Evolutionary conservation across 1,140 invertebrate species (phyloP).

Genomic region (Leptinotarsa lineolata): DNA sequence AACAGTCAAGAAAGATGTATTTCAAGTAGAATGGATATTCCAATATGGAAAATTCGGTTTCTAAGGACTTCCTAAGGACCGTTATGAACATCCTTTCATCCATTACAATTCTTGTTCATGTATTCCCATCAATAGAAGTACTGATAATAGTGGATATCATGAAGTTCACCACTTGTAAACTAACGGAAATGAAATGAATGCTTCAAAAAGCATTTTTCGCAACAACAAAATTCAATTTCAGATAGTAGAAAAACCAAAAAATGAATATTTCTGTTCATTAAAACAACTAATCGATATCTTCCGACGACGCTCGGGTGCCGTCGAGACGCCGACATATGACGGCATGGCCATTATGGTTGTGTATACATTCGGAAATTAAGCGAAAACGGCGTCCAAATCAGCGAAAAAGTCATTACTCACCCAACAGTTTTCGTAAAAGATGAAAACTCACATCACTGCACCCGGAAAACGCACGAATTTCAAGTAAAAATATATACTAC

Average conservation of each 20-base stretch:
- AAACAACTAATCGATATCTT: conserved; percentile 10
- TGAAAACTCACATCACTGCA: conserved; percentile 14
- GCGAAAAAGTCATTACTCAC: conserved; percentile 7
- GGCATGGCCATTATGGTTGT: conserved; percentile 19
- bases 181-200: too few species aligned
- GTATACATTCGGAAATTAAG: conserved; percentile 14
- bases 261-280: neutral
- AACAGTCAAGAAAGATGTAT: too few species aligned
- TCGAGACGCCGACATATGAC: conserved; percentile 20
- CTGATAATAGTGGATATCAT: too few species aligned
- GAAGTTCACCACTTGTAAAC: too few species aligned
- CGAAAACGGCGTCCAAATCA: neutral
- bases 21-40: too few species aligned
- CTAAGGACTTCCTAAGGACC: too few species aligned
- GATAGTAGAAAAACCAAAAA: neutral
- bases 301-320: neutral
- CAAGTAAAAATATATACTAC: conserved; percentile 1
- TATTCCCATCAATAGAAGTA: too few species aligned
- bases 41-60: too few species aligned
- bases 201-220: too few species aligned
- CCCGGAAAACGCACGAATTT: conserved; percentile 6
- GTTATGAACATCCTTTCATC: too few species aligned
- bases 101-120: too few species aligned
- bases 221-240: neutral
- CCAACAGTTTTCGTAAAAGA: neutral